A percentile compares a stretch with the other conserved stretches of the same genome.
Evolutionary conservation across 2,113 vertebrate species (phyloP).

Genomic region (Orientallactaga bullata): DNA sequence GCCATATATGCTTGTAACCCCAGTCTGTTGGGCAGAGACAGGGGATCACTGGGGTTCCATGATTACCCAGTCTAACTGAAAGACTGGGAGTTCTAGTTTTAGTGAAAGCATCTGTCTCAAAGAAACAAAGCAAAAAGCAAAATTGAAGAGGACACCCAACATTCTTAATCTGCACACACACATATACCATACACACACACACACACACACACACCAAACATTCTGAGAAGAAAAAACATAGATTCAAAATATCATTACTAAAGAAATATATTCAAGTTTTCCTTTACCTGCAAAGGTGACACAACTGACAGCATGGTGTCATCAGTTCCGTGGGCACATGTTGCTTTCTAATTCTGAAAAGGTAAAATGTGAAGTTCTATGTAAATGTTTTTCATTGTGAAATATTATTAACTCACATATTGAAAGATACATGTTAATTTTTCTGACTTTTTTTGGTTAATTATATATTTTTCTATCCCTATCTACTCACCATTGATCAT

Average conservation of each 20-base stretch:
- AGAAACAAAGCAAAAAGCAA: too few relatives aligned
- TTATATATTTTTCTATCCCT: background rate
- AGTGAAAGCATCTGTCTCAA: too few relatives aligned
- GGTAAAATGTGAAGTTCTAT: background rate
- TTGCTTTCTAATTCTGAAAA: background rate
- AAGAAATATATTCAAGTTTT: background rate
- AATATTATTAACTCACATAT: background rate
- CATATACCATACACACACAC: too few relatives aligned
- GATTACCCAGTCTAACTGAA: too few relatives aligned
- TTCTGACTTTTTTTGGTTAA: background rate
- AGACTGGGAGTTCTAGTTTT: too few relatives aligned
- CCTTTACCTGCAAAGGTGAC: background rate
- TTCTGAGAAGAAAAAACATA: background rate
- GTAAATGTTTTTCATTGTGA: constrained; percentile 19
- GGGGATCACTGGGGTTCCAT: too few relatives aligned
- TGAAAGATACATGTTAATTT: background rate
- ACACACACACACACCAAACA: too few relatives aligned
- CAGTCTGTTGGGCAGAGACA: too few relatives aligned
- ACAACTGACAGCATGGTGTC: background rate
- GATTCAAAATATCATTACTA: background rate
- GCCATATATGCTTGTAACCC: too few relatives aligned
- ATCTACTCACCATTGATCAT: background rate
- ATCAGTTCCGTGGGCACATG: background rate
- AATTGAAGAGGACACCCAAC: too few relatives aligned
- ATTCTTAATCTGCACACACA: too few relatives aligned